A percentile compares a stretch with the other conserved stretches of the same genome.
phyloP scores from a whole-genome alignment of 2,888 invertebrate species.

The Anticlea derivata region DNA sequence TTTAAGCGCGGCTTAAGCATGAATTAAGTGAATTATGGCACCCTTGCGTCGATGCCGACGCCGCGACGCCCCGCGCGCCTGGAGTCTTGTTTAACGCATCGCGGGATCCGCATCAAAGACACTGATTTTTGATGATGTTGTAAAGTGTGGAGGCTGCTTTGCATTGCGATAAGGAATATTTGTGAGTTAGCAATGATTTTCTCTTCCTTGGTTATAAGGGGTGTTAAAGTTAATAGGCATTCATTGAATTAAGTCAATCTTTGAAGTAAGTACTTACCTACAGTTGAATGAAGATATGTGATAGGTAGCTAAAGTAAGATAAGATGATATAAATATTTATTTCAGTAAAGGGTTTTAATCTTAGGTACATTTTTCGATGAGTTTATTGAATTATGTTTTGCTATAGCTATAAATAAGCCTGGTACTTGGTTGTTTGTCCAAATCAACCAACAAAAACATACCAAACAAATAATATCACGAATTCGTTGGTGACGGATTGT shows the following conservation, averaged over 20 bases:
- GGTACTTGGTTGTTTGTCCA: too few relatives aligned
- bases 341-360: too few relatives aligned
- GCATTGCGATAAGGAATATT: constrained; percentile 14
- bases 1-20: constrained; percentile 70
- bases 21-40: constrained; percentile 76
- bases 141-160: constrained; percentile 52
- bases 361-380: too few relatives aligned
- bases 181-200: background rate
- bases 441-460: too few relatives aligned
- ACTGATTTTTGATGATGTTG: constrained; percentile 50
- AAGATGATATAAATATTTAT: too few relatives aligned
- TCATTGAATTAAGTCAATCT: background rate
- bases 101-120: constrained; percentile 69
- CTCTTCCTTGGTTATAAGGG: background rate
- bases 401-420: too few relatives aligned
- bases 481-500: too few relatives aligned
- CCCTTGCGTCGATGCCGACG: too few relatives aligned
- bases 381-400: too few relatives aligned
- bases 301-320: too few relatives aligned
- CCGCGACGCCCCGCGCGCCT: constrained; percentile 45
- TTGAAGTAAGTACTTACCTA: background rate
- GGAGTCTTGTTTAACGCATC: constrained; percentile 71
- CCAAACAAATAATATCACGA: too few relatives aligned
- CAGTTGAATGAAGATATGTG: too few relatives aligned
- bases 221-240: background rate